A percentile compares a stretch with the other conserved stretches of the same genome.
Evolutionary conservation across 1,140 invertebrate species (phyloP).

Genomic region (Calliphora vicina): DNA sequence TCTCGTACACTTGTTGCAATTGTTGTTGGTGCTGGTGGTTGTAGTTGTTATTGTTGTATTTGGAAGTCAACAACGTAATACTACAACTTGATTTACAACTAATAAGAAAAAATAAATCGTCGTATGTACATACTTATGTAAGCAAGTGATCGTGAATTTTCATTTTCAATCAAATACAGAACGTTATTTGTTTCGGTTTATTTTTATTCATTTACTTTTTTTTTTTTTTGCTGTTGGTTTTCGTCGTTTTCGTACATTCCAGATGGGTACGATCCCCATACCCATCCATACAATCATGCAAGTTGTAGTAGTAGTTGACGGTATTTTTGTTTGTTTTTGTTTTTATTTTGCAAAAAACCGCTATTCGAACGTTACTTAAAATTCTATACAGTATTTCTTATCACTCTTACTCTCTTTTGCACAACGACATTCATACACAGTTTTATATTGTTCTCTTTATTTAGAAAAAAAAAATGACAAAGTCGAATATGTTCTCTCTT

Average conservation of each 20-base stretch:
- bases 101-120: neutral
- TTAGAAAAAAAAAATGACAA: neutral
- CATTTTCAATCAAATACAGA: slow-evolving; percentile 10
- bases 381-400: slow-evolving; percentile 13
- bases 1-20: neutral
- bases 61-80: neutral
- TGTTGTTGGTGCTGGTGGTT: neutral
- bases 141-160: neutral
- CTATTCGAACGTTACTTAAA: neutral
- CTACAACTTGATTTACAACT: neutral
- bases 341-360: slow-evolving; percentile 26
- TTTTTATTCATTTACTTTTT: neutral
- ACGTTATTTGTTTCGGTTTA: neutral
- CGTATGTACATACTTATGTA: neutral
- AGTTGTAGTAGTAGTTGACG: neutral
- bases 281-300: neutral
- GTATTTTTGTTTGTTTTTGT: slow-evolving; percentile 21
- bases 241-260: neutral
- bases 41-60: neutral
- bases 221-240: neutral
- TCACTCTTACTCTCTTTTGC: slow-evolving; percentile 31
- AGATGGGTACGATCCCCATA: neutral
- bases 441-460: neutral
- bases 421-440: neutral
- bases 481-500: neutral